Percentiles rank a stretch among this genome's conserved stretches.
These are phyloP conservation scores for Scomber japonicus DNA, from an alignment of 2,113 vertebrate species.

Conservation along the genomic window DNA sequence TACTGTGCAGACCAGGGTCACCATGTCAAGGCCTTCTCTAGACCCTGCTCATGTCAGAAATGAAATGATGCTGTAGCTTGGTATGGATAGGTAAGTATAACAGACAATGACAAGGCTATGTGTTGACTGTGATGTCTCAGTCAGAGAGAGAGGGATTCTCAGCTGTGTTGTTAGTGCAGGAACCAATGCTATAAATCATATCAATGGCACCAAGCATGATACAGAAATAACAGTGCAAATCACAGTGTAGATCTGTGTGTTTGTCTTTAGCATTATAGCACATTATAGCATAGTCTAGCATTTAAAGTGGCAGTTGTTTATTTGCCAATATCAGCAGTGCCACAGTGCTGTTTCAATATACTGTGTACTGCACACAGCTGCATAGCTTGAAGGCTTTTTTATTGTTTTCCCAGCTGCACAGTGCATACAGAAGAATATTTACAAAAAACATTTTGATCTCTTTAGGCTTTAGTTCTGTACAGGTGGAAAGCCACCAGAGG, in stretches of 20 bases:
- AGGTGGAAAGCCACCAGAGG: too few relatives aligned
- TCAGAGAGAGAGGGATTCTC: conserved; percentile 25
- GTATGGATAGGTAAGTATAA: conserved; percentile 16
- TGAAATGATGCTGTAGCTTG: background rate
- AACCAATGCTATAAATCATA: conserved; percentile 23
- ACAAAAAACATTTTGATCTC: too few relatives aligned
- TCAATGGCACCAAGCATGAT: conserved; percentile 3
- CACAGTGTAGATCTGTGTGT: background rate
- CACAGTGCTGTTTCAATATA: background rate
- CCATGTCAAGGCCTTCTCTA: background rate
- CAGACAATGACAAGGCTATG: conserved; percentile 14
- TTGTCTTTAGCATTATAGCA: background rate
- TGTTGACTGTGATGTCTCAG: conserved; percentile 51
- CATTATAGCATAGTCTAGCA: background rate
- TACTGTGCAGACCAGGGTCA: background rate
- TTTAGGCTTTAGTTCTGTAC: too few relatives aligned
- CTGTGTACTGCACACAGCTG: background rate
- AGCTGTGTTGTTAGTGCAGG: conserved; percentile 34
- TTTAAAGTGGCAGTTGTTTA: background rate
- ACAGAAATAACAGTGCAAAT: conserved; percentile 46
- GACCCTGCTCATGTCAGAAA: background rate
- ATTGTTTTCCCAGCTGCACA: too few relatives aligned
- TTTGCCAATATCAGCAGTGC: background rate
- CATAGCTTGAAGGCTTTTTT: too few relatives aligned
- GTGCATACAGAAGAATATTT: too few relatives aligned